Base-by-base conservation (phyloP, 2,888 invertebrate genomes). In the Ochropacha duplaris region DNA sequence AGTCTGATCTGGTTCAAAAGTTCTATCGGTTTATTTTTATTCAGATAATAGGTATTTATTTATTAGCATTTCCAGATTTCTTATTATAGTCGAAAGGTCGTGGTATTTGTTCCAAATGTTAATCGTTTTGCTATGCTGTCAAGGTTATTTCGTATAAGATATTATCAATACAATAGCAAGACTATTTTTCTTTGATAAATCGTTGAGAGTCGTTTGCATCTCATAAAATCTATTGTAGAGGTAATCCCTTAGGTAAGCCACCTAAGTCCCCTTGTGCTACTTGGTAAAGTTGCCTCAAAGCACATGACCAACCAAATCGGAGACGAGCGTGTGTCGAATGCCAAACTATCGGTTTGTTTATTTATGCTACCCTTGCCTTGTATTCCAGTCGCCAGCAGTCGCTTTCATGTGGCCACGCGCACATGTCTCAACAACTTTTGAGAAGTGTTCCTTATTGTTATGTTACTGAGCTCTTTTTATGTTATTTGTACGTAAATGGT, bases 51-150 rank as follows among this genome's bases (percentile, higher is more conserved):
- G n/a, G n/a, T n/a, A n/a, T n/a, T n/a, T n/a, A n/a, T n/a, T n/a
- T 63, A 69, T 66, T 68, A 60, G 69, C 59, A 65, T 61, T 61
- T 4, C 49, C 54, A 60, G 59, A 67, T 69, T 71, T 69, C 61
- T 66, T 68, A n/a, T n/a, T n/a, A n/a, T 71, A 58, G 57, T 59
- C 58, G 49, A 74, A 81, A 84, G 83, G 81, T 78, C 79, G 77
- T 74, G 75, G 68, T 73, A 69, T 79, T 83, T 76, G 71, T 74
- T 70, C 66, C 68, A 83, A 87, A 84, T 81, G 78, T 74, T 81
- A 81, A 79, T 81, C 74, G 74, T 72, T 65, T 66, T 59, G 68
- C 68, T 74, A 65, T 74, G 70, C 75, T 74, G 72, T 78, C 78
- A 81, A 84, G 81, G 81, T 74, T 62, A 68, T 72, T 77, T 73